A percentile compares a stretch with the other conserved stretches of the same genome.
These are phyloP conservation scores for Macrosteles quadrilineatus DNA, from an alignment of 1,140 invertebrate genomes.

Conservation along the genomic window DNA sequence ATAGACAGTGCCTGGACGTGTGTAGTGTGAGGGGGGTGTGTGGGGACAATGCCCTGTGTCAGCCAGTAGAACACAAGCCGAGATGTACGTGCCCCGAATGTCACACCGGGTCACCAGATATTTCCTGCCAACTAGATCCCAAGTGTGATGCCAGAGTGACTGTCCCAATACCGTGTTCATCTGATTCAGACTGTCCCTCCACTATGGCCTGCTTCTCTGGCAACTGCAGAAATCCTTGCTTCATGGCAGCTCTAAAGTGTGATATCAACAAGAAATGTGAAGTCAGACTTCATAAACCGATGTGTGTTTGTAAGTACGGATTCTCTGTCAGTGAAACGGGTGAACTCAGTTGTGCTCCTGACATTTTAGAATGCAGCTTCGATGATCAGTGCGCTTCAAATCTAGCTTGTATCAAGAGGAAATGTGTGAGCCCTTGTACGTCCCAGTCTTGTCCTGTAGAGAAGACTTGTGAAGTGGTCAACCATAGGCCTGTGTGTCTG, in stretches of 20 bases:
- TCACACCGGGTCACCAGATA: constrained; percentile 76
- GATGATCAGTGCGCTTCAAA: constrained; percentile 85
- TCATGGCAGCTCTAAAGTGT: constrained; percentile 61
- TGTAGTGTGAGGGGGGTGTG: constrained; percentile 84
- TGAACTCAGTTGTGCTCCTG: constrained; percentile 79
- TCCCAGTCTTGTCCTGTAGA: constrained; percentile 67
- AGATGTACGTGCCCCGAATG: constrained; percentile 86
- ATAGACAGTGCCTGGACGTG: constrained; percentile 83
- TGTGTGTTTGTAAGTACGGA: constrained; percentile 86
- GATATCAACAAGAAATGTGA: constrained; percentile 82
- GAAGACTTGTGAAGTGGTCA: constrained; percentile 82
- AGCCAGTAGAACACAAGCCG: constrained; percentile 77
- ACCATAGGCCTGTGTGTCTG: constrained; percentile 81
- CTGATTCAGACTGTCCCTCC: constrained; percentile 72
- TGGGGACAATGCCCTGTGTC: constrained; percentile 85
- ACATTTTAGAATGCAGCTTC: constrained; percentile 72
- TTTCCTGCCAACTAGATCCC: constrained; percentile 73
- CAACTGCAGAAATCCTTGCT: constrained; percentile 79
- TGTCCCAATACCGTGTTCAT: constrained; percentile 38
- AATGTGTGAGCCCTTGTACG: constrained; percentile 84
- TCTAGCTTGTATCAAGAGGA: constrained; percentile 75
- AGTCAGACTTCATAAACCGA: constrained; percentile 78
- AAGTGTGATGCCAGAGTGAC: constrained; percentile 58
- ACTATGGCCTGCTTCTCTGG: constrained; percentile 72
- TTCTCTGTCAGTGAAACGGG: constrained; percentile 83